Conservation (phyloP, 2,888 invertebrate species). For the Folsomia candida region DNA sequence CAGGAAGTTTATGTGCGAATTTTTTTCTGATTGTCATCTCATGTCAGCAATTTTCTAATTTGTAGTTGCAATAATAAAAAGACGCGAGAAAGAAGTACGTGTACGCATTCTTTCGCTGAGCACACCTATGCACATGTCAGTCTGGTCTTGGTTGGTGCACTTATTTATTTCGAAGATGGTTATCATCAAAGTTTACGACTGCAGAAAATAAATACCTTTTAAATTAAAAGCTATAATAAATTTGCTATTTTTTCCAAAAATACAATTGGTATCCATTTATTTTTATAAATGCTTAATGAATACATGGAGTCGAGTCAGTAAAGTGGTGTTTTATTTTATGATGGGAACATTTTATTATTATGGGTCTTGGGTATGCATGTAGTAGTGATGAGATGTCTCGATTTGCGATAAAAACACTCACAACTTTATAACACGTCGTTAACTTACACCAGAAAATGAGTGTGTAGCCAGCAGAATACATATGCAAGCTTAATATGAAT, state of each 20-base stretch:
- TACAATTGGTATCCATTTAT: no score
- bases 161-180: no score
- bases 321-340: not conserved
- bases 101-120: no score
- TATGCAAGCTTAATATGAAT: not conserved
- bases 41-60: constrained; percentile 7
- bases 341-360: not conserved
- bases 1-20: not conserved
- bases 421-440: constrained; percentile 4
- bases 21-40: not conserved
- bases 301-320: not conserved
- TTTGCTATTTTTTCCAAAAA: no score
- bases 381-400: constrained; percentile 1
- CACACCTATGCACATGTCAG: no score
- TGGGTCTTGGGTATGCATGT: not conserved
- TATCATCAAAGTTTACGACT: no score
- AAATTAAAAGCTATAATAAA: no score
- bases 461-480: not conserved
- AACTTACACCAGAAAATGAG: not conserved
- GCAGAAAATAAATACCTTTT: no score
- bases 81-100: no score
- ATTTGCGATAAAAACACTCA: not conserved
- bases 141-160: no score
- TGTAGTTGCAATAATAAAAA: not conserved
- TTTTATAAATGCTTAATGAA: not conserved